These are phyloP conservation scores for Xenotilapia flavipinnis DNA, from an alignment of 2,113 vertebrate species.

Conservation along the genomic window DNA sequence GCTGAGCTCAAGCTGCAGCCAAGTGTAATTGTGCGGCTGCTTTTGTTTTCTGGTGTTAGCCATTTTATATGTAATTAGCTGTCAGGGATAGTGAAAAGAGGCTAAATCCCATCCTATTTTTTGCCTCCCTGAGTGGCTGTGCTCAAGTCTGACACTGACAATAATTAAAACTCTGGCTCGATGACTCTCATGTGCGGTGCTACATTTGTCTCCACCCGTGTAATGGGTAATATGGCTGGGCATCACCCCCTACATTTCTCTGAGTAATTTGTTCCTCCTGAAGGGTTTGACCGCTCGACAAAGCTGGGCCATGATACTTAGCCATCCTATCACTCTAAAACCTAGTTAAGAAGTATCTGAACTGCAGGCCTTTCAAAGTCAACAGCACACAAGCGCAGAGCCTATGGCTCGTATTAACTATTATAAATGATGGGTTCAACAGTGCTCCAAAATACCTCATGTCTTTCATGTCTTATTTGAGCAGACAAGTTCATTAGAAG, in stretches of 20 bases:
- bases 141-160: conserved; percentile 60
- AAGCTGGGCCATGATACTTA: conserved; percentile 46
- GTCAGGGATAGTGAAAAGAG: conserved; percentile 58
- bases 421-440: not conserved
- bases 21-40: conserved; percentile 45
- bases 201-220: conserved; percentile 52
- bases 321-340: conserved; percentile 39
- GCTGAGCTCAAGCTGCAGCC: conserved; percentile 10
- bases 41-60: conserved; percentile 56
- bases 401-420: not conserved
- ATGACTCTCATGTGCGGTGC: conserved; percentile 38
- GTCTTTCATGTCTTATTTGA: not conserved
- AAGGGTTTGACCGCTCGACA: conserved; percentile 53
- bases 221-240: conserved; percentile 29
- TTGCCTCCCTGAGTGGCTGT: conserved; percentile 33
- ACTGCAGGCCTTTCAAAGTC: conserved; percentile 20
- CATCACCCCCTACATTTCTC: conserved; percentile 16
- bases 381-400: not conserved
- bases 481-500: not conserved
- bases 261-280: conserved; percentile 53
- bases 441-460: not conserved
- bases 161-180: conserved; percentile 68
- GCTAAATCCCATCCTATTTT: conserved; percentile 60
- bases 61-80: conserved; percentile 69
- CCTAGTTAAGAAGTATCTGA: conserved; percentile 44